Percentiles rank a stretch among this genome's conserved stretches.
phyloP scores from a whole-genome alignment of 2,797 vertebrate species.

The Helarctos malayanus region DNA sequence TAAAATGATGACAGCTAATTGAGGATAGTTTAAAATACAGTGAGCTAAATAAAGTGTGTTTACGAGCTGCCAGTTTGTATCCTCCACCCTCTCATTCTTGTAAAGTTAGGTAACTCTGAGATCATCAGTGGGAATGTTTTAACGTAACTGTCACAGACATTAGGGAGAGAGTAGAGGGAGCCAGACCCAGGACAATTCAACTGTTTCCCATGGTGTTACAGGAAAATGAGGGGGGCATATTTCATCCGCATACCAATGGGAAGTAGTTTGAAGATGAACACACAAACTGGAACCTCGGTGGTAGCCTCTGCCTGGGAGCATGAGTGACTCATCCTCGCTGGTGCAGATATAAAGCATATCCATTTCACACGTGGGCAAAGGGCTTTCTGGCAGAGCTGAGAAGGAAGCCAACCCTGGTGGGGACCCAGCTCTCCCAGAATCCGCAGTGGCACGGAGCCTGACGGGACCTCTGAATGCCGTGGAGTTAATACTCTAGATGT shows the following conservation, averaged over 20 bases:
- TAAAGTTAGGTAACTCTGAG: not conserved
- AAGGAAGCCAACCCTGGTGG: not conserved
- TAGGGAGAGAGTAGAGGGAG: not conserved
- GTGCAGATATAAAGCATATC: not conserved
- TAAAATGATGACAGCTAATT: not conserved
- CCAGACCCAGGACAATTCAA: not conserved
- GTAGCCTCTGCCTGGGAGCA: not conserved
- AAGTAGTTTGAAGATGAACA: not conserved
- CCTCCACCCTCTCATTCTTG: not conserved
- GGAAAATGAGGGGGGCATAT: accelerated
- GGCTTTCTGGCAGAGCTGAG: not conserved
- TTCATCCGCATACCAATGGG: not conserved
- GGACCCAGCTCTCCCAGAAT: not conserved
- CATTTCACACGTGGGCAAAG: not conserved
- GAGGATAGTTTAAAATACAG: not conserved
- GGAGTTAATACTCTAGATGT: not conserved
- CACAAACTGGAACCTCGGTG: not conserved
- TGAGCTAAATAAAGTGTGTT: not conserved
- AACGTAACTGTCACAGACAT: not conserved
- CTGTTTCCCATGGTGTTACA: not conserved
- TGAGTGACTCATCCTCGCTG: not conserved
- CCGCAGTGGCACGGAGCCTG: not conserved
- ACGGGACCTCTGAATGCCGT: not conserved
- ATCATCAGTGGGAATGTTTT: not conserved
- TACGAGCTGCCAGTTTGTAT: not conserved